Evolutionary conservation across 1,140 invertebrate species (phyloP).

Genomic region (Acromyrmex echinatior): DNA sequence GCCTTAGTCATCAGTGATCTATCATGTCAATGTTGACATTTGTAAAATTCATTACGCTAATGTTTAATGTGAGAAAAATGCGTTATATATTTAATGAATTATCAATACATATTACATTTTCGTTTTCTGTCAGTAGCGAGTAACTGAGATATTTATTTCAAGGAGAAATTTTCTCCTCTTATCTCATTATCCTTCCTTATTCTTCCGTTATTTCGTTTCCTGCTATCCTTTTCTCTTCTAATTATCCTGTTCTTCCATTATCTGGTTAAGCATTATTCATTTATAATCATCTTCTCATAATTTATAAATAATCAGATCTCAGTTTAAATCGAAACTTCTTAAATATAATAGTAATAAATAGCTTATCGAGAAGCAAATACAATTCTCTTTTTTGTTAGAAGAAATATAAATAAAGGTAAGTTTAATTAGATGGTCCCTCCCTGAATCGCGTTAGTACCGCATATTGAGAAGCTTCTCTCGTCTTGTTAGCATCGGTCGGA

Average conservation of each 20-base stretch:
- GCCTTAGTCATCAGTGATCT: not conserved
- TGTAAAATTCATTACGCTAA: not conserved
- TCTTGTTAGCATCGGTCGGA: not conserved
- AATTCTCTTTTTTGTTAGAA: not conserved
- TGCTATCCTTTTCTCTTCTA: not conserved
- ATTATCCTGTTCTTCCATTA: constrained; percentile 4
- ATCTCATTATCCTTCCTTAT: not conserved
- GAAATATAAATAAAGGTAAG: not conserved
- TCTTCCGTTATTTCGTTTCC: not conserved
- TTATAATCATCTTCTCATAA: not conserved
- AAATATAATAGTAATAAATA: constrained; percentile 12
- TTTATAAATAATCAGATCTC: not conserved
- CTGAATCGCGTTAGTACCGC: not conserved
- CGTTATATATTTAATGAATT: not conserved
- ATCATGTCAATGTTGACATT: not conserved
- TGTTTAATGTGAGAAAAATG: not conserved
- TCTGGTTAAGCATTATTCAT: not conserved
- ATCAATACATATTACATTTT: not conserved
- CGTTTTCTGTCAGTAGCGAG: not conserved
- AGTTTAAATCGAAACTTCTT: not conserved
- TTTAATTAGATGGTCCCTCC: not conserved
- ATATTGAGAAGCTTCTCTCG: not conserved
- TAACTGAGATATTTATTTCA: not conserved
- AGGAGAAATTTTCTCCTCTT: not conserved
- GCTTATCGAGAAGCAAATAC: not conserved